A percentile compares a stretch with the other conserved stretches of the same genome.
phyloP scores from a whole-genome alignment of 2,888 invertebrate species.

The Tryphoninae sp. region DNA sequence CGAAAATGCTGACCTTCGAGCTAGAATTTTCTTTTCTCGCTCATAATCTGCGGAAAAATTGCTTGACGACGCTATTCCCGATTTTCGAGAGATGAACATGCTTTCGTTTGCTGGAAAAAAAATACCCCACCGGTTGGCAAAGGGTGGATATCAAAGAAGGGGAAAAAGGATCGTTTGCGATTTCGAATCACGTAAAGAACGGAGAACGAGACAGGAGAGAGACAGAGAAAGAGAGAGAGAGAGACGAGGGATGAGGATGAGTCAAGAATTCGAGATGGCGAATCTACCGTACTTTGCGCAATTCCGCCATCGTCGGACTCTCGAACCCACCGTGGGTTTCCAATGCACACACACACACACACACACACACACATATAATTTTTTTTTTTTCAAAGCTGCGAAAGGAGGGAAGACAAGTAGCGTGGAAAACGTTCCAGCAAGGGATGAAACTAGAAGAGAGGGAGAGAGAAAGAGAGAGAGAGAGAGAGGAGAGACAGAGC shows the following conservation, averaged over 20 bases:
- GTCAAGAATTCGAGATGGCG: slow-evolving; percentile 45
- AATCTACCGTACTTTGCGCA: slow-evolving; percentile 41
- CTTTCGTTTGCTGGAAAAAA: not conserved
- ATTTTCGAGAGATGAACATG: not conserved
- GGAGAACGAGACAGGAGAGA: not conserved
- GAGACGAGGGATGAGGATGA: slow-evolving; percentile 34
- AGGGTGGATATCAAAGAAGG: not conserved
- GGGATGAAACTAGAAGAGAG: not conserved
- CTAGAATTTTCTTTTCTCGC: not conserved
- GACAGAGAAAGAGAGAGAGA: slow-evolving; percentile 2
- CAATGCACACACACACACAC: not conserved
- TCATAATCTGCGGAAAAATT: not conserved
- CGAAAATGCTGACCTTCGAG: not conserved
- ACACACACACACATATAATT: not conserved
- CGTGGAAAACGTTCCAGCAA: slow-evolving; percentile 44
- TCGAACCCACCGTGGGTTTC: slow-evolving; percentile 1
- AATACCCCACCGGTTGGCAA: not conserved
- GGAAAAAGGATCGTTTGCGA: slow-evolving; percentile 28
- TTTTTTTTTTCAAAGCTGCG: slow-evolving; percentile 8
- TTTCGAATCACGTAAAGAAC: slow-evolving; percentile 52
- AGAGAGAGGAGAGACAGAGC: not conserved
- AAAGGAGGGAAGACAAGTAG: slow-evolving; percentile 38
- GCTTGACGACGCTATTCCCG: not conserved
- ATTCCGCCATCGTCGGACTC: slow-evolving; percentile 32
- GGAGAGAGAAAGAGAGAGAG: slow-evolving; percentile 3